These are phyloP conservation scores for Gymnocephalus cernua DNA, from an alignment of 2,113 vertebrate species.

Conservation along the genomic window DNA sequence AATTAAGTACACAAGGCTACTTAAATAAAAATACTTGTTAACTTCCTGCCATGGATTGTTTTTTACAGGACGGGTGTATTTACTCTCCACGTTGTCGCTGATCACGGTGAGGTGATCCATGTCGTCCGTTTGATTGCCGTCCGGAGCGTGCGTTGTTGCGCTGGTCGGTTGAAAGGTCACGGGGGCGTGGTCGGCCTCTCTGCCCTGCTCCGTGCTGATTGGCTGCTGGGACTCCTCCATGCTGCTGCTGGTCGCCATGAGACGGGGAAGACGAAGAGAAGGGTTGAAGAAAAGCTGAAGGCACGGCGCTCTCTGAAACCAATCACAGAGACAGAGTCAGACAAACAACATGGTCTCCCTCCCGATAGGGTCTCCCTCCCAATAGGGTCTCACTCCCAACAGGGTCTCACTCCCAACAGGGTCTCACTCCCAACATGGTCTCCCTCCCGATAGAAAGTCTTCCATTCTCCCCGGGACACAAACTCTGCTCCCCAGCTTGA, in stretches of 20 bases:
- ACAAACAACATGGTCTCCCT: too few species aligned
- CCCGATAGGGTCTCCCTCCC: too few species aligned
- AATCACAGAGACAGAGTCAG: background rate
- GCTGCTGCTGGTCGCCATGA: constrained; percentile 53
- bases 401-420: too few species aligned
- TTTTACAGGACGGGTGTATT: constrained; percentile 14
- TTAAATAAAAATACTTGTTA: too few species aligned
- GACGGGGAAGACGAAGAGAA: background rate
- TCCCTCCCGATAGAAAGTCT: too few species aligned
- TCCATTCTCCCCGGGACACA: too few species aligned
- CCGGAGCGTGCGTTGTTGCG: background rate
- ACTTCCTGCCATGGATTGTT: too few species aligned
- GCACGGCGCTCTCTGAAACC: constrained; percentile 20
- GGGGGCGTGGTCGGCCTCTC: constrained; percentile 2
- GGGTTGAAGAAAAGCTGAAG: constrained; percentile 12
- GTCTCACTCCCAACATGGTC: too few species aligned
- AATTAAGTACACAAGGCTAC: too few species aligned
- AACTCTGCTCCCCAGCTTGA: too few species aligned
- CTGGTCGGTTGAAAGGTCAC: constrained; percentile 63
- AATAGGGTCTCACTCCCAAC: accelerated
- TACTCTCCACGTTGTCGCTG: constrained; percentile 74
- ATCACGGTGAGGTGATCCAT: constrained; percentile 76
- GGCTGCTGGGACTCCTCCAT: constrained; percentile 72
- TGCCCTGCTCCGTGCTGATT: constrained; percentile 49
- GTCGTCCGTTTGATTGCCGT: constrained; percentile 24